Conservation (phyloP, 1,140 invertebrate genomes). For the Lasioglossum baleicum region DNA sequence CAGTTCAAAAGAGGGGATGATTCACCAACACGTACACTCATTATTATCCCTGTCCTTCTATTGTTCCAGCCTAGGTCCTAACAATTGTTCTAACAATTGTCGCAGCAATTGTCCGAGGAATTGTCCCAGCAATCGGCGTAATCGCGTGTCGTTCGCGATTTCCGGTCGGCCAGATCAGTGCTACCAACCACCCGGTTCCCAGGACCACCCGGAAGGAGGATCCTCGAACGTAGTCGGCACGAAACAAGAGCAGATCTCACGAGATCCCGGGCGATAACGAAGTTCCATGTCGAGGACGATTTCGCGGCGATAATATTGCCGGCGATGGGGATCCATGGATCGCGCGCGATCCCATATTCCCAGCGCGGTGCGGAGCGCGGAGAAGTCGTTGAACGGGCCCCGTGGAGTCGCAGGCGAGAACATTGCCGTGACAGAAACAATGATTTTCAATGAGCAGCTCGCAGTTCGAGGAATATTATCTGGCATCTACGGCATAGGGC, state of each 20-base stretch:
- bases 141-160: too few relatives aligned
- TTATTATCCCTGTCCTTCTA: too few relatives aligned
- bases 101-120: too few relatives aligned
- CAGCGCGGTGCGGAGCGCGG: neutral
- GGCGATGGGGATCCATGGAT: neutral
- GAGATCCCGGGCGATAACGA: constrained; percentile 40
- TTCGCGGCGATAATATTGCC: constrained; percentile 16
- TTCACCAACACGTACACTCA: too few relatives aligned
- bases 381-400: too few relatives aligned
- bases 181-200: neutral
- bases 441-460: neutral
- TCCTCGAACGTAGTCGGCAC: neutral
- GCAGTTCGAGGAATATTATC: constrained; percentile 5
- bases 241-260: constrained; percentile 30
- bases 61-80: too few relatives aligned
- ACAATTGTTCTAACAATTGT: too few relatives aligned
- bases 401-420: too few relatives aligned
- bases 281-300: neutral
- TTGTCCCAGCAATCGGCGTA: too few relatives aligned
- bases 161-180: too few relatives aligned
- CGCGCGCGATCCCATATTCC: too few relatives aligned
- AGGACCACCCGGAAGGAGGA: constrained; percentile 49
- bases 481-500: neutral
- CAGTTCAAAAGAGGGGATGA: too few relatives aligned
- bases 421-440: neutral